phyloP scores from a whole-genome alignment of 2,797 vertebrate genomes.

The Platalea minor region DNA sequence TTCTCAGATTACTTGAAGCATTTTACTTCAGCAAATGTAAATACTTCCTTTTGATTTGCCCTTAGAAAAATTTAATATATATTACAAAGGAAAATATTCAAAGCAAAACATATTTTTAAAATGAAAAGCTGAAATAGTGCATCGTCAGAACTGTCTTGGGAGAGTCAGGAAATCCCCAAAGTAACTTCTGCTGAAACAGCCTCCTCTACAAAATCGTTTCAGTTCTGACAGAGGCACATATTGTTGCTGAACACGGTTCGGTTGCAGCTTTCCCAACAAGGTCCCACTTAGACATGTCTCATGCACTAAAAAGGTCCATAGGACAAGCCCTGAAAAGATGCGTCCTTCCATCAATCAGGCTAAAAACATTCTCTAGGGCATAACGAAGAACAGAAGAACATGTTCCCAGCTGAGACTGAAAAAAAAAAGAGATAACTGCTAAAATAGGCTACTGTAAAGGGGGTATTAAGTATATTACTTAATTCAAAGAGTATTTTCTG shows the following conservation, averaged over 20 bases:
- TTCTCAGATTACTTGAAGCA: background rate
- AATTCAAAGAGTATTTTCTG: background rate
- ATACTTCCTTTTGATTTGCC: constrained; percentile 46
- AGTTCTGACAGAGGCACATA: background rate
- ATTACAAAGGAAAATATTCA: constrained; percentile 30
- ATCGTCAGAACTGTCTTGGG: background rate
- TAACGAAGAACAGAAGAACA: background rate
- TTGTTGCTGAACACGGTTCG: background rate
- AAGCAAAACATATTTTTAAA: background rate
- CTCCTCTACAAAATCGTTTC: background rate
- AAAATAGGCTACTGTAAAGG: background rate
- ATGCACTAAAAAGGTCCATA: background rate
- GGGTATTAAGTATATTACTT: background rate
- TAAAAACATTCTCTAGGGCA: background rate
- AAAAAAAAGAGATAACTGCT: background rate
- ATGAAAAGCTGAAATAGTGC: background rate
- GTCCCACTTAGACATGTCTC: background rate
- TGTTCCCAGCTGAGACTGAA: background rate
- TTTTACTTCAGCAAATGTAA: constrained; percentile 36
- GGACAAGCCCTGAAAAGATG: background rate
- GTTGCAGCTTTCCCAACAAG: background rate
- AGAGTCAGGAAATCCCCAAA: background rate
- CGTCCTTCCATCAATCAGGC: background rate
- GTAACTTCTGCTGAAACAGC: background rate
- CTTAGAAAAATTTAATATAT: background rate